phyloP scores from a whole-genome alignment of 2,797 vertebrate genomes.

The Margarornis squamiger region DNA sequence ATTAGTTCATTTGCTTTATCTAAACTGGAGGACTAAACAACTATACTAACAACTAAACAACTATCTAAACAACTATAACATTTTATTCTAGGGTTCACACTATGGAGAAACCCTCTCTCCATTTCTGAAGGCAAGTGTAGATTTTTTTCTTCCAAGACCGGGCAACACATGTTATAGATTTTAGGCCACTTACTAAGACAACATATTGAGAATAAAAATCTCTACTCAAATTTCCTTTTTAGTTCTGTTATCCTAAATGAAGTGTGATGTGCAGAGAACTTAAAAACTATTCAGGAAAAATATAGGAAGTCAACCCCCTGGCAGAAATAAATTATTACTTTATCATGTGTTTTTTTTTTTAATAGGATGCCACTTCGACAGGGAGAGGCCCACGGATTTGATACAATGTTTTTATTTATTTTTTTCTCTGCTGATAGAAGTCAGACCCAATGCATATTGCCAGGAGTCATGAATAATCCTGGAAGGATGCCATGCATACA shows the following conservation, averaged over 20 bases:
- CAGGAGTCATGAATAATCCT: slow-evolving; percentile 50
- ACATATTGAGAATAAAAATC: background rate
- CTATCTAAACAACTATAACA: background rate
- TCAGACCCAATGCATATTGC: background rate
- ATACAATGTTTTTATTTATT: background rate
- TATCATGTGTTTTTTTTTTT: background rate
- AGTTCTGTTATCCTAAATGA: background rate
- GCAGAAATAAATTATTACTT: background rate
- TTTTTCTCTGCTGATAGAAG: background rate
- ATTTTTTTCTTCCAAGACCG: background rate
- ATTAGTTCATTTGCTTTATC: background rate
- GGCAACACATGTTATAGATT: background rate
- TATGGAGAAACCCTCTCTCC: background rate
- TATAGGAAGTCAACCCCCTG: background rate
- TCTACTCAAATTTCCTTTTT: background rate
- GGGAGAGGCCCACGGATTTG: background rate
- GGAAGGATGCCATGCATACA: slow-evolving; percentile 42
- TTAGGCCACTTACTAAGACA: background rate
- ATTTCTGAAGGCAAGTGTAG: background rate
- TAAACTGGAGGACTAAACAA: background rate
- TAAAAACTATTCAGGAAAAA: background rate
- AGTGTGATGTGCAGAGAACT: background rate
- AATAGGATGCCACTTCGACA: background rate
- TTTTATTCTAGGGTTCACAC: background rate
- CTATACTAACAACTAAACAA: too few species aligned